Percentiles rank a stretch among this genome's conserved stretches.
These are phyloP conservation scores for Lineus longissimus DNA, from an alignment of 1,140 invertebrate genomes.

Conservation along the genomic window DNA sequence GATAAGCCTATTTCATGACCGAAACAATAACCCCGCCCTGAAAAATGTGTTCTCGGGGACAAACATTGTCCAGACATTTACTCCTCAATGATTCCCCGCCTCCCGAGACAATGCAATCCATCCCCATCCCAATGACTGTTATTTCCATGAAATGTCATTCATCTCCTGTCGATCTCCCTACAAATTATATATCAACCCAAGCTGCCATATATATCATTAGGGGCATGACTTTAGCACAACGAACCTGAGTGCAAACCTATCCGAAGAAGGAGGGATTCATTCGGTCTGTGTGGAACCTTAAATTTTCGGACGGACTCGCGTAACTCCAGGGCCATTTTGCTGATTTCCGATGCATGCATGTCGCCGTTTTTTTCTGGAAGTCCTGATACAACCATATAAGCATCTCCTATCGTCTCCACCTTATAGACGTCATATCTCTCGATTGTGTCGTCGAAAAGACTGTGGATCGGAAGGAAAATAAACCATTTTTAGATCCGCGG, in stretches of 20 bases:
- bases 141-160: no score
- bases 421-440: constrained; percentile 80
- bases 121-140: no score
- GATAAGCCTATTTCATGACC: no score
- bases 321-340: constrained; percentile 83
- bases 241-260: constrained; percentile 87
- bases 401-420: constrained; percentile 64
- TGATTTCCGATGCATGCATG: constrained; percentile 74
- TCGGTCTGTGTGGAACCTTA: constrained; percentile 76
- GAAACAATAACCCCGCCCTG: no score
- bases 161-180: no score
- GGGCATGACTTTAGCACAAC: constrained; percentile 11
- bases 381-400: constrained; percentile 91
- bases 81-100: no score
- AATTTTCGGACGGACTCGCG: constrained; percentile 81
- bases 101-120: no score
- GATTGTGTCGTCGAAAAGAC: constrained; percentile 41
- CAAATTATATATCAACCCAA: no score
- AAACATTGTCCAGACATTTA: no score
- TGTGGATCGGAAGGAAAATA: constrained; percentile 62
- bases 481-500: neutral
- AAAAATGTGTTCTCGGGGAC: no score
- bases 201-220: no score
- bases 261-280: constrained; percentile 78
- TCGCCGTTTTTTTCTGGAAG: constrained; percentile 74